A percentile compares a stretch with the other conserved stretches of the same genome.
Evolutionary conservation across 2,797 vertebrate species (phyloP).

Genomic region (Schizopygopsis malacanthus): DNA sequence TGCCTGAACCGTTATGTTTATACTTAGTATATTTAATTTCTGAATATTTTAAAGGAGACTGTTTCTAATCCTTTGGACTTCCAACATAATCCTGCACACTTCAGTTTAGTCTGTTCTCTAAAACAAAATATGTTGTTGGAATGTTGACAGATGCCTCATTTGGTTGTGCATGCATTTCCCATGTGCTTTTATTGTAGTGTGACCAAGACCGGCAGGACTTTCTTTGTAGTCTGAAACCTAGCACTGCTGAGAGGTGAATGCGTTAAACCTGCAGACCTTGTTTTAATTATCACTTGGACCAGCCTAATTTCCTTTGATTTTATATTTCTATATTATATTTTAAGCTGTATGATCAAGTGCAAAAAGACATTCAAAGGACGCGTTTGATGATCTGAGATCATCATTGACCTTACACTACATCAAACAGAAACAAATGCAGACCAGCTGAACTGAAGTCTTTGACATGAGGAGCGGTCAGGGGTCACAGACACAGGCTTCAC

Average conservation of each 20-base stretch:
- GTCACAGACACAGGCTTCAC: constrained; percentile 43
- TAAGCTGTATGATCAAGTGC: neutral
- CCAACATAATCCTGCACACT: neutral
- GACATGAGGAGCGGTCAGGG: constrained; percentile 24
- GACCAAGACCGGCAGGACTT: neutral
- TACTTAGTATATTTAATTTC: neutral
- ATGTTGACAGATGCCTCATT: neutral
- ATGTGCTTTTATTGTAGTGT: neutral
- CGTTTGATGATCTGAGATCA: neutral
- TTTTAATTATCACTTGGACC: neutral
- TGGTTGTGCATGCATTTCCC: neutral
- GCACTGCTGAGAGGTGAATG: neutral
- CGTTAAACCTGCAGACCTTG: neutral
- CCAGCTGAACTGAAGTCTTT: constrained; percentile 36
- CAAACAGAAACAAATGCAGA: constrained; percentile 31
- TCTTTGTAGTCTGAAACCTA: neutral
- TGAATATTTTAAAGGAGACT: neutral
- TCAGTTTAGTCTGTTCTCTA: neutral
- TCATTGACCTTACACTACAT: neutral
- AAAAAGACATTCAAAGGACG: neutral
- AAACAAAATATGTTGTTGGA: neutral
- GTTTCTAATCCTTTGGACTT: neutral
- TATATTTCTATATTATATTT: neutral
- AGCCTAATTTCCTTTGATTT: neutral
- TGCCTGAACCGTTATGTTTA: neutral